Evolutionary conservation across 1,140 invertebrate genomes (phyloP).

Genomic region (Drosophila lowei): DNA sequence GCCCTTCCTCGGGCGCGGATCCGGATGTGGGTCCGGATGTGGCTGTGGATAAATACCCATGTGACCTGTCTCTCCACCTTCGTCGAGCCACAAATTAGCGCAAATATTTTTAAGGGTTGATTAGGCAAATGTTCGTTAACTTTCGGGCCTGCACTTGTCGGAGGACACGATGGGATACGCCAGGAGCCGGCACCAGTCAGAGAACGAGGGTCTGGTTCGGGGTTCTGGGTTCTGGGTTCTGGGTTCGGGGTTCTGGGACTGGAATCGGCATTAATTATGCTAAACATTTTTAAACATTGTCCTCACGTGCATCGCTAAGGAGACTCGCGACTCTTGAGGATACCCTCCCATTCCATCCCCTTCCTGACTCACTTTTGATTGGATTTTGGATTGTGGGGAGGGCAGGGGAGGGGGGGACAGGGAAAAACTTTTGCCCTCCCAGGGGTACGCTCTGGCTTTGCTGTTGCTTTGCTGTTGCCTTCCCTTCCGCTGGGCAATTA

Average conservation of each 20-base stretch:
- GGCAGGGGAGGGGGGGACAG: too few species aligned
- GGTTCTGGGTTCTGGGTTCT: not conserved
- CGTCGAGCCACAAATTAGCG: slow-evolving; percentile 65
- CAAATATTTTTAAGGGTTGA: slow-evolving; percentile 79
- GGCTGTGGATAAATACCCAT: slow-evolving; percentile 23
- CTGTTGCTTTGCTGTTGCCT: slow-evolving; percentile 6
- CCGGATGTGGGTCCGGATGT: slow-evolving; percentile 10
- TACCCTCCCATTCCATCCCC: not conserved
- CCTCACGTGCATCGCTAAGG: slow-evolving; percentile 73
- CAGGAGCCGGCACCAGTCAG: too few species aligned
- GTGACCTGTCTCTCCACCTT: slow-evolving; percentile 29
- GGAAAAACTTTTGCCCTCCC: slow-evolving; percentile 43
- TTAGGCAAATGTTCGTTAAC: slow-evolving; percentile 77
- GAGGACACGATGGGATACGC: slow-evolving; percentile 8
- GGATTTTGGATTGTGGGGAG: slow-evolving; percentile 49
- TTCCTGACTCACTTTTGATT: slow-evolving; percentile 64
- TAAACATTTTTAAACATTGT: slow-evolving; percentile 83
- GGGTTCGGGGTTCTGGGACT: not conserved
- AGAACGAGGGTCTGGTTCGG: slow-evolving; percentile 1
- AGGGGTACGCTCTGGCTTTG: slow-evolving; percentile 18
- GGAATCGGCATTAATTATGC: slow-evolving; percentile 77
- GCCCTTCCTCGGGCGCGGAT: slow-evolving; percentile 37
- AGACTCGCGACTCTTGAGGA: slow-evolving; percentile 57
- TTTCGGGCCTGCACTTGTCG: slow-evolving; percentile 61
- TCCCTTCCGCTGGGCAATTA: slow-evolving; percentile 65